These are phyloP conservation scores for Lasioglossum albipes DNA, from an alignment of 1,140 invertebrate species.

Conservation along the genomic window DNA sequence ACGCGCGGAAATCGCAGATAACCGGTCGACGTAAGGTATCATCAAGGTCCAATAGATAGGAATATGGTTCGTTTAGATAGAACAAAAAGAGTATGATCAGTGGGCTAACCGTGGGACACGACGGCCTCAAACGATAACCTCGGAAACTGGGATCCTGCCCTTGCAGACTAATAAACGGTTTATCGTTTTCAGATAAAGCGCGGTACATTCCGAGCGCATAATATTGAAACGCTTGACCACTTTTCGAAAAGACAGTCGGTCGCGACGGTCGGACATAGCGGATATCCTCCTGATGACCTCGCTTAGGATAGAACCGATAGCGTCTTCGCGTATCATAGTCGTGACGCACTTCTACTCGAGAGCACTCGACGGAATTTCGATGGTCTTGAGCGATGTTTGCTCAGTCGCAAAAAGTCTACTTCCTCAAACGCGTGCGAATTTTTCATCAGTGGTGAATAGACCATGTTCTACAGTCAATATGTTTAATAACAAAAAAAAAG, in stretches of 20 bases:
- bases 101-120: conserved; percentile 44
- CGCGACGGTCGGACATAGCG: not conserved
- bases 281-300: conserved; percentile 3
- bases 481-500: no score
- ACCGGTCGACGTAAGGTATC: conserved; percentile 45
- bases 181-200: conserved; percentile 14
- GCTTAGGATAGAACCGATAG: not conserved
- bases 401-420: not conserved
- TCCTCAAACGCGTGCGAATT: not conserved
- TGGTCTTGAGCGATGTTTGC: not conserved
- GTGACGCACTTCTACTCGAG: not conserved
- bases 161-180: conserved; percentile 17
- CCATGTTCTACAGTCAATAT: no score
- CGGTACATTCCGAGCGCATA: not conserved
- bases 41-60: conserved; percentile 52
- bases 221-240: conserved; percentile 7
- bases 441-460: no score
- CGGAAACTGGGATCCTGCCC: conserved; percentile 5
- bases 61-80: conserved; percentile 39
- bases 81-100: conserved; percentile 49
- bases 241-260: not conserved
- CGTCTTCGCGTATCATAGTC: not conserved
- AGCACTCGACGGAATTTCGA: not conserved
- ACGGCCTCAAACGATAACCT: conserved; percentile 20
- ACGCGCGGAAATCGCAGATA: conserved; percentile 52